Base-by-base conservation (phyloP, 2,797 vertebrate species). In the Haliaeetus vocifer region DNA sequence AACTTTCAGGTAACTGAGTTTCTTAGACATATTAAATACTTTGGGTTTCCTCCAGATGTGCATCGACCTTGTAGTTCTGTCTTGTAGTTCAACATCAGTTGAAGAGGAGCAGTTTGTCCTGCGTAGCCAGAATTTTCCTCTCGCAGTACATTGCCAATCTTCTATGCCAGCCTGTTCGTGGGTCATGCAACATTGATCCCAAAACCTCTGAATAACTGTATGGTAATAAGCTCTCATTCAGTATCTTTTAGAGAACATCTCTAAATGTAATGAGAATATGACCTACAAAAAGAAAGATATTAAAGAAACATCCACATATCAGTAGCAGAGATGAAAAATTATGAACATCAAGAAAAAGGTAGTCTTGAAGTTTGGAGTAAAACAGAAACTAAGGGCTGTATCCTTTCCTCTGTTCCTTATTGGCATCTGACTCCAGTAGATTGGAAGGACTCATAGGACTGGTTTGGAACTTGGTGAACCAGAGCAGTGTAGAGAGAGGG, bases 21-120 rank as follows among this genome's bases (percentile, higher is more conserved):
- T 76, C 79, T 91, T 65, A 29, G 72, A 77, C 55, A 37, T 73
- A 63, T 52, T 82, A 44, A 86, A 62, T 67, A 67, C 62, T 62
- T 71, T 40, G 22, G 10, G 70, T 90, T 92, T 40, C 38, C 53
- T 92, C 67, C 91, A 96, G 90, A 42, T 88, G 70, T 91, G 94
- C 40, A 6, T 33, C 25, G 66, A 11, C 9, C 45, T 68, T 70
- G 28, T 74, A 83, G 87, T 47, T 73, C n/a, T 81, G 31, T 19
- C 38, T 42, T 38, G 53, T 53, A 42, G 38, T n/a, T 72, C 37
- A n/a, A 1, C 70, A n/a, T 26, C 50, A n/a, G 52, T 20, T 71
- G 80, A 50, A 73, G 62, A 84, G 55, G 52, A 94, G 38, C 56
- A 79, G 52, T 79, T 94, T 2, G 7, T 76, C 47, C 42, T 68